These are phyloP conservation scores for Eupithecia subfuscata DNA, from an alignment of 2,888 invertebrate species.

Conservation along the genomic window DNA sequence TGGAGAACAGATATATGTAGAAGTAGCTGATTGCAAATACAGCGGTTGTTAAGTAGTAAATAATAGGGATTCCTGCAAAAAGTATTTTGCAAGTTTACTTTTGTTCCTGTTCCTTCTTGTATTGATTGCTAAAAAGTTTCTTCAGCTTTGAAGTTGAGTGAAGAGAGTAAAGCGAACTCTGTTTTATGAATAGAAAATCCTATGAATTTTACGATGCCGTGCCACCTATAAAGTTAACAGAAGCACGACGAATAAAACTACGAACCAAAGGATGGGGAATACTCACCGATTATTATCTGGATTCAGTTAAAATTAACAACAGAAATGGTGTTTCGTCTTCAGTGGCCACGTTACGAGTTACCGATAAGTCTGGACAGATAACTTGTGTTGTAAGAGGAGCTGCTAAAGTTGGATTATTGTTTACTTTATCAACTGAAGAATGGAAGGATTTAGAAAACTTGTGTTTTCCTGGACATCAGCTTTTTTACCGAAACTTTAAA, in stretches of 20 bases:
- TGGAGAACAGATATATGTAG: no score
- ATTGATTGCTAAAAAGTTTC: background rate
- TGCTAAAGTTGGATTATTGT: constrained; percentile 62
- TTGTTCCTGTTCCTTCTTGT: background rate
- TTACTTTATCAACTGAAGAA: constrained; percentile 64
- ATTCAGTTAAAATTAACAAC: constrained; percentile 74
- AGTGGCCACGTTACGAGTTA: constrained; percentile 67
- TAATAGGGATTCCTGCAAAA: no score
- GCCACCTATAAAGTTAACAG: constrained; percentile 66
- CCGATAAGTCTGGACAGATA: constrained; percentile 70
- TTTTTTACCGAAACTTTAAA: constrained; percentile 78
- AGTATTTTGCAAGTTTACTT: no score
- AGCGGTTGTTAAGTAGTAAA: no score
- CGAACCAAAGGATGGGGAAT: constrained; percentile 68
- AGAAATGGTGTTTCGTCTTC: constrained; percentile 56
- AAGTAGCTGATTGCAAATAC: no score
- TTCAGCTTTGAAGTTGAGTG: no score
- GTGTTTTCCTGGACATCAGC: constrained; percentile 62
- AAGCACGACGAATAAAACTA: constrained; percentile 61
- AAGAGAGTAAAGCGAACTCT: background rate
- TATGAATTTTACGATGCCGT: constrained; percentile 55
- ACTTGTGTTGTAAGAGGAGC: constrained; percentile 69
- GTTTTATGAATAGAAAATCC: constrained; percentile 49
- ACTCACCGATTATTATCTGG: constrained; percentile 70
- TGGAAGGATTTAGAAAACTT: constrained; percentile 72